phyloP scores from a whole-genome alignment of 2,797 vertebrate species.

The Macropus fuliginosus region DNA sequence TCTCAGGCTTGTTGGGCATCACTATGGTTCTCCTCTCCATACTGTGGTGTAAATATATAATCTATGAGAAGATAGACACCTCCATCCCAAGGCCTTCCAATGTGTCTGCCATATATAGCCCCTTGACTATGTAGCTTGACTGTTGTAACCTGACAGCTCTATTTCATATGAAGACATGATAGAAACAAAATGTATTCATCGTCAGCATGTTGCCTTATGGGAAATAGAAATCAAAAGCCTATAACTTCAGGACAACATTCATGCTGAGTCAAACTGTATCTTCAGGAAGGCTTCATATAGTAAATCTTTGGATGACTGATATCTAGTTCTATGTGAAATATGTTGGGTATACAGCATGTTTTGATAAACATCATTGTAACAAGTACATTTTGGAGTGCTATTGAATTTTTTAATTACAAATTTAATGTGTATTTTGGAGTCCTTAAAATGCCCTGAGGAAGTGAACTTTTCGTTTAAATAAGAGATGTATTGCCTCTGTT shows the following conservation, averaged over 20 bases:
- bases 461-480: conserved; percentile 1
- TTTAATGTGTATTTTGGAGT: conserved; percentile 25
- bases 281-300: background rate
- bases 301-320: background rate
- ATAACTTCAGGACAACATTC: background rate
- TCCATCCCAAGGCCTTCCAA: conserved; percentile 92
- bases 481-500: conserved; percentile 12
- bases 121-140: conserved; percentile 91
- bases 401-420: background rate
- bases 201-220: conserved; percentile 77
- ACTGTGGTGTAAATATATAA: conserved; percentile 95
- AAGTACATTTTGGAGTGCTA: background rate
- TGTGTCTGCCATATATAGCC: conserved; percentile 93
- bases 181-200: conserved; percentile 94
- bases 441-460: background rate
- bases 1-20: conserved; percentile 89
- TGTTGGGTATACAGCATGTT: background rate
- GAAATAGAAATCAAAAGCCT: background rate
- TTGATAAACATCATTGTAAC: background rate
- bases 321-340: background rate
- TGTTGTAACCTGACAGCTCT: conserved; percentile 92
- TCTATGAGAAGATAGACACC: conserved; percentile 93
- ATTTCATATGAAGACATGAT: conserved; percentile 97
- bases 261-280: background rate
- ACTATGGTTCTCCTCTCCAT: conserved; percentile 95